Conservation (phyloP, 1,140 invertebrate genomes). For the Calycopis cecrops region DNA sequence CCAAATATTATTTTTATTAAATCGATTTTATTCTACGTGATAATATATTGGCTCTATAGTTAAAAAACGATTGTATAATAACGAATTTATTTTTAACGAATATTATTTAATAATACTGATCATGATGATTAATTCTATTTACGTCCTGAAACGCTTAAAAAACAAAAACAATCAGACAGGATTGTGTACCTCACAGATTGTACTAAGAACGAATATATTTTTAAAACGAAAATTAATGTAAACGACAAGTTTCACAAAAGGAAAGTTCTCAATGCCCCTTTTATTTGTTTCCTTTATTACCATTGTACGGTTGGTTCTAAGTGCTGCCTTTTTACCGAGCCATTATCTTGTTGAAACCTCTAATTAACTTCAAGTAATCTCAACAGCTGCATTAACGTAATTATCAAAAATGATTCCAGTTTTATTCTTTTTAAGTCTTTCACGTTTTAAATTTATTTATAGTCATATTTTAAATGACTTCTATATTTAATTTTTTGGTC, state of each 20-base stretch:
- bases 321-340: conserved; percentile 1
- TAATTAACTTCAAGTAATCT: conserved; percentile 7
- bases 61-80: no score
- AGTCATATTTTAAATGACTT: no score
- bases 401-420: no score
- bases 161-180: not conserved
- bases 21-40: no score
- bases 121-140: not conserved
- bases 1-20: no score
- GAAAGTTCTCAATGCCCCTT: not conserved
- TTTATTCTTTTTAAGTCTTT: no score
- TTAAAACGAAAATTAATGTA: not conserved
- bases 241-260: conserved; percentile 1
- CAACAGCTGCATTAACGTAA: not conserved
- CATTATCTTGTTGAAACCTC: not conserved
- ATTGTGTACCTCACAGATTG: not conserved
- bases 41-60: no score
- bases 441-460: no score
- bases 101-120: not conserved
- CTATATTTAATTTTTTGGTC: no score
- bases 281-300: conserved; percentile 1
- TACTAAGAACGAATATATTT: not conserved
- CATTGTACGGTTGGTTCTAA: not conserved
- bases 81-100: no score
- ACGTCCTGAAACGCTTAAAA: not conserved